Evolutionary conservation across 2,797 vertebrate genomes (phyloP), one percentile per base, ranked within the genome.

Genomic region (Aulostomus chinensis): DNA sequence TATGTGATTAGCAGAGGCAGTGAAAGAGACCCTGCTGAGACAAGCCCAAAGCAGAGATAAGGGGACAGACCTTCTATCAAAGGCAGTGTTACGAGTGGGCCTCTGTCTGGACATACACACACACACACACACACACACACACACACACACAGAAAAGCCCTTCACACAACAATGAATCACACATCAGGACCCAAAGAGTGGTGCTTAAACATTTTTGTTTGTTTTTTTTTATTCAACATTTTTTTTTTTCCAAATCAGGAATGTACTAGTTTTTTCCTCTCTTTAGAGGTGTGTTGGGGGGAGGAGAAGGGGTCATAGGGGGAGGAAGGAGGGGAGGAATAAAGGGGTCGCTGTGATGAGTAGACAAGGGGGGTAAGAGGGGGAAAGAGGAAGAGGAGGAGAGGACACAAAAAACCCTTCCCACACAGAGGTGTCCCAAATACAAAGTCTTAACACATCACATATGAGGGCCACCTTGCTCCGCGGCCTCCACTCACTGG

Each of bases 221-320:
- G 59, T 80, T 71, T 90, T 88, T 89, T 89, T 92, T 37, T 91
- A 91, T 87, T 90, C 86, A 89, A 89, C 84, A 73, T 87, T 90
- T 89, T 87, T 78, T 86, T 87, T 85, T 88, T 88, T 90, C 85
- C 88, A 90, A 91, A 91, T 81, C 85, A 88, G 91, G 91, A 92
- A 92, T 92, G 91, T 92, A 89, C 88, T 91, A 87, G 81, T 88
- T 86, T 85, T 87, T 86, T 85, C 78, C 83, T 84, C 80, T 86
- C 76, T 74, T 80, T 81, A 79, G 87, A 88, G 80, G 81, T 80
- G 84, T 81, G 86, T 85, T 65, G 59, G 62, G 33, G 36, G 26
- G 47, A 18, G 33, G 13, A 29, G 38, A 12, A 8, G 4, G 4
- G 40, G 9, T 8, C 15, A 41, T 14, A 32, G 58, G 51, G 58